Evolutionary conservation across 2,888 invertebrate genomes (phyloP), one percentile per base, ranked within the genome.

Genomic region (Drosophila affinis): DNA sequence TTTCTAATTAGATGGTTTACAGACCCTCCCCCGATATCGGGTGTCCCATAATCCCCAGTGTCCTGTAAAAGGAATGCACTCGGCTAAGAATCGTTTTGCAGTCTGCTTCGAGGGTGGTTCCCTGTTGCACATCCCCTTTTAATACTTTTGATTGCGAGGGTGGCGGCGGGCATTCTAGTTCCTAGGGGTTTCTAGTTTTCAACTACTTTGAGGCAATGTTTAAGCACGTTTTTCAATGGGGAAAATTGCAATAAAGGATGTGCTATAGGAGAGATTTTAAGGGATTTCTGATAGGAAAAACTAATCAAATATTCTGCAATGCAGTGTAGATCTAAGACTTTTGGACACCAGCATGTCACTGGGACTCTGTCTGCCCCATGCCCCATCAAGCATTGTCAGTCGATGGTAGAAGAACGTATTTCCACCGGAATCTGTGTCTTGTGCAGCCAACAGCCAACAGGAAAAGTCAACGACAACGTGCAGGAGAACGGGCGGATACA

Each of bases 351-450:
- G 95, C 95, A 91, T 99, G 98, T 45, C 98, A 94, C 82, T 97
- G 96, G 0, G 97, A 96, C 6, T 97, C 94, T 5, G 95, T 94
- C 76, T 96, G 92, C 76, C 93, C 94, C 27, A 94, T 96, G 96
- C 0, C 95, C 95, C 34, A 95, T 94, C 87, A 96, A 96, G 95
- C 62, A 97, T 97, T 3, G 98, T 98, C 49, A 99, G 93, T 68
- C 98, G 94, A 91, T 97, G 97, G 92, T 98, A 99, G 93, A 99
- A 99, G 93, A 98, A 99, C 29, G 98, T 97, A 96, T 95, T 60
- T 93, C 94, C 72, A 94, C 93, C 9, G 95, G 95, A 68, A 98
- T 91, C 54, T 96, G 93, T 88, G 97, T 96, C 58, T 94, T 92
- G 73, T 96, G 95, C 75, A 98, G 93, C 93, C 97, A 97, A 97